phyloP scores from a whole-genome alignment of 2,113 vertebrate species.

The Polypterus senegalus region DNA sequence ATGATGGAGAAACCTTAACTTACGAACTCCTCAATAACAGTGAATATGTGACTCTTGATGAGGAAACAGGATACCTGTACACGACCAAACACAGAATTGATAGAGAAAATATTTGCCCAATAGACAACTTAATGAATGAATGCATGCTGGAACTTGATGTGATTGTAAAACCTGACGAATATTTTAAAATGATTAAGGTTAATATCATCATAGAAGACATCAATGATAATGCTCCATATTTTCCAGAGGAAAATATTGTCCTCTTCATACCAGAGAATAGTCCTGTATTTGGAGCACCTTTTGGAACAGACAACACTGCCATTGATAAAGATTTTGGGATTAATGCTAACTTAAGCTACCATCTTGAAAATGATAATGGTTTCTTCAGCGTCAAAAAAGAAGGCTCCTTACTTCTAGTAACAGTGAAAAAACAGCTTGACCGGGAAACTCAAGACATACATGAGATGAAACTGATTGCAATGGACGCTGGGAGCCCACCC shows the following conservation, averaged over 20 bases:
- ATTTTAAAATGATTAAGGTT: slow-evolving; percentile 37
- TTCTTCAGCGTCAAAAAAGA: slow-evolving; percentile 37
- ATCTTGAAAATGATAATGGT: slow-evolving; percentile 29
- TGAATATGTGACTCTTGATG: slow-evolving; percentile 36
- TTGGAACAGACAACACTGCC: slow-evolving; percentile 42
- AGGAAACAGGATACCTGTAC: slow-evolving; percentile 43
- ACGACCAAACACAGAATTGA: slow-evolving; percentile 41
- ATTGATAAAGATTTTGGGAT: slow-evolving; percentile 37
- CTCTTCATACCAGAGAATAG: slow-evolving; percentile 43
- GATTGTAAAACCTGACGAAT: slow-evolving; percentile 29
- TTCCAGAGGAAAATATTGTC: slow-evolving; percentile 37
- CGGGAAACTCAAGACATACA: slow-evolving; percentile 39
- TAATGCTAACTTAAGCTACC: slow-evolving; percentile 42
- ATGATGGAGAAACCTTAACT: slow-evolving; percentile 19
- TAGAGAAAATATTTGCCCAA: slow-evolving; percentile 41
- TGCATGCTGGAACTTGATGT: slow-evolving; percentile 37
- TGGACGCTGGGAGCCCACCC: slow-evolving; percentile 32
- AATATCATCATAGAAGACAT: slow-evolving; percentile 45
- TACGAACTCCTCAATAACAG: slow-evolving; percentile 39
- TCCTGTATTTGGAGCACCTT: slow-evolving; percentile 25
- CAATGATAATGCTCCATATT: slow-evolving; percentile 51
- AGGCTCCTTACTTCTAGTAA: slow-evolving; percentile 22
- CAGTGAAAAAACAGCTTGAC: slow-evolving; percentile 39
- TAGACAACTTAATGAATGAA: slow-evolving; percentile 26
- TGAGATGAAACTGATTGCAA: slow-evolving; percentile 36